A percentile compares a stretch with the other conserved stretches of the same genome.
phyloP scores from a whole-genome alignment of 2,888 invertebrate genomes.

The Dilophus febrilis region DNA sequence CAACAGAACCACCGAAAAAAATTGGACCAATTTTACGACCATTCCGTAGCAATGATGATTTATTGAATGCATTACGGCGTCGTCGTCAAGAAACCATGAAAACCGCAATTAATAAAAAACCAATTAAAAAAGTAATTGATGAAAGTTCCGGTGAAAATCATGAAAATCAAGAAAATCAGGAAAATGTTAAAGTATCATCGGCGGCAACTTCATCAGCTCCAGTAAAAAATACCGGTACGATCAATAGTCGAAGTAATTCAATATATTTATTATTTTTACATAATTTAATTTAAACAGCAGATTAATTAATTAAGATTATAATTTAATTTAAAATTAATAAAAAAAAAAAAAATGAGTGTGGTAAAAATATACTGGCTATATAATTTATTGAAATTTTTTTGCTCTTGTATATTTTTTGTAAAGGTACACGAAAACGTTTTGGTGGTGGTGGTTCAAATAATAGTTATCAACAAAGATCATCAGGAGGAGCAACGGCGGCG shows the following conservation, averaged over 20 bases:
- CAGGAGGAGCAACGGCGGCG: neutral
- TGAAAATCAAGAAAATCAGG: neutral
- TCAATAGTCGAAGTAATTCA: too few relatives aligned
- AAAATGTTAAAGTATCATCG: neutral
- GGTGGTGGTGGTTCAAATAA: neutral
- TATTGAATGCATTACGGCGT: slow-evolving; percentile 53
- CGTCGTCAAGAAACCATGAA: slow-evolving; percentile 50
- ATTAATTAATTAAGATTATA: too few relatives aligned
- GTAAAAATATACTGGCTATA: neutral
- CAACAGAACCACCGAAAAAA: slow-evolving; percentile 52
- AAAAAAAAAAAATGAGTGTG: too few relatives aligned
- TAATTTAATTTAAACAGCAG: too few relatives aligned
- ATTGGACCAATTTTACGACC: slow-evolving; percentile 48
- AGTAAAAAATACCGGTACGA: too few relatives aligned
- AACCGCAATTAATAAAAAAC: slow-evolving; percentile 33
- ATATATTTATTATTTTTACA: too few relatives aligned
- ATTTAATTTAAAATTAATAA: too few relatives aligned
- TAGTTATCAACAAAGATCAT: too few relatives aligned
- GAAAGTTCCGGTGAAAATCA: neutral
- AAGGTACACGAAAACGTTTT: neutral
- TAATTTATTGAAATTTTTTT: too few relatives aligned
- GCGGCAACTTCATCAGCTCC: neutral
- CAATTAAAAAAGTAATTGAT: neutral
- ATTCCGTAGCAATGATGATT: slow-evolving; percentile 62
- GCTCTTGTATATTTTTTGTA: too few relatives aligned